Conservation (phyloP, 2,113 vertebrate species). For the Cercopithecus mona region DNA sequence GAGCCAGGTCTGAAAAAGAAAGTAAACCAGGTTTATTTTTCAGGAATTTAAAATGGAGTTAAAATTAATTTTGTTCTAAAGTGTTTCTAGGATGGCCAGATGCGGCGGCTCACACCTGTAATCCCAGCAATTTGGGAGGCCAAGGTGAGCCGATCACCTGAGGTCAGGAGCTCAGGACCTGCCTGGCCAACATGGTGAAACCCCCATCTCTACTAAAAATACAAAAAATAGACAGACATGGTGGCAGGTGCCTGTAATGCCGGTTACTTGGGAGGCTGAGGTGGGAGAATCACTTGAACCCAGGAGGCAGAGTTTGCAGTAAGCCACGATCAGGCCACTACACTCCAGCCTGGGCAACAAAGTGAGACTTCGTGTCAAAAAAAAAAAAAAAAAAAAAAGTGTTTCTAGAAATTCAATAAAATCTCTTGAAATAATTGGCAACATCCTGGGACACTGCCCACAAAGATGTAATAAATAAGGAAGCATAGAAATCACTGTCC, state of each 20-base stretch:
- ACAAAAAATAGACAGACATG: no score
- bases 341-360: no score
- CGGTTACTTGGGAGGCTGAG: no score
- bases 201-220: no score
- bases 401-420: slow-evolving; percentile 47
- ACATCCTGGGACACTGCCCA: background rate
- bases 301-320: no score
- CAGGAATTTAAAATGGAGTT: slow-evolving; percentile 22
- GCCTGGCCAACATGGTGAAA: no score
- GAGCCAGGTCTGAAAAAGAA: background rate
- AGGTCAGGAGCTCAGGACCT: no score
- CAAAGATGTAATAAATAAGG: background rate
- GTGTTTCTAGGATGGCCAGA: background rate
- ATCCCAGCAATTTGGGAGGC: background rate
- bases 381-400: no score
- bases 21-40: background rate
- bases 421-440: background rate
- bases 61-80: background rate
- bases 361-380: no score
- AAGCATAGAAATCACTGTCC: background rate
- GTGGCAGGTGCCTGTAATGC: no score
- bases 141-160: no score
- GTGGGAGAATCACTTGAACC: background rate
- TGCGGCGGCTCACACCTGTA: background rate
- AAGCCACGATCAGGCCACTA: no score